Conservation (phyloP, 1,140 invertebrate species). For the Argopecten irradians region DNA sequence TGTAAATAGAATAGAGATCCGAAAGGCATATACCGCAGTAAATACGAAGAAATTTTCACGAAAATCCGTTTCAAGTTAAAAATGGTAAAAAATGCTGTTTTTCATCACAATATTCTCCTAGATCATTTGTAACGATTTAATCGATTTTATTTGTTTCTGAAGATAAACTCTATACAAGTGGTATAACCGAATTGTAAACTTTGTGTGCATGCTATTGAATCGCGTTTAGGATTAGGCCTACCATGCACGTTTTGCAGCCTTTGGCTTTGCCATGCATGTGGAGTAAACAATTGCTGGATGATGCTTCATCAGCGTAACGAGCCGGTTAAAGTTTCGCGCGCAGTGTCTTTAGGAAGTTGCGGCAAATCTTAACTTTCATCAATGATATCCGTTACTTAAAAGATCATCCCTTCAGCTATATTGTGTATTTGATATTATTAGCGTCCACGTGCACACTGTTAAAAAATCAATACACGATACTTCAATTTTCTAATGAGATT, state of each 20-base stretch:
- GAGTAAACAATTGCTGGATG: not conserved
- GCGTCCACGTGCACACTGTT: not conserved
- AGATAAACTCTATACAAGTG: too few species aligned
- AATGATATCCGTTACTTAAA: too few species aligned
- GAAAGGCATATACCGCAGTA: not conserved
- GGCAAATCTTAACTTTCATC: too few species aligned
- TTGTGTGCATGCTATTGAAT: not conserved
- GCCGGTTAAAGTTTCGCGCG: not conserved
- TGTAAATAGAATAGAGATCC: not conserved
- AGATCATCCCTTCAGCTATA: too few species aligned
- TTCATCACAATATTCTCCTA: too few species aligned
- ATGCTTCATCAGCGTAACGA: not conserved
- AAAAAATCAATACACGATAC: too few species aligned
- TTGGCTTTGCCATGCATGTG: not conserved
- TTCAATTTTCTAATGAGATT: too few species aligned
- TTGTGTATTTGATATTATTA: not conserved
- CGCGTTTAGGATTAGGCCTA: too few species aligned
- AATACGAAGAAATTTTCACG: not conserved
- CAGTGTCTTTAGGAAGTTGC: too few species aligned
- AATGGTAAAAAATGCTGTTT: not conserved
- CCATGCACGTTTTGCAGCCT: conserved; percentile 4
- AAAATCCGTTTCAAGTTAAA: not conserved
- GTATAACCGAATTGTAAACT: too few species aligned
- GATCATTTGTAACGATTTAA: too few species aligned
- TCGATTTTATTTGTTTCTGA: too few species aligned